These are phyloP conservation scores for Protobothrops flavoviridis DNA, from an alignment of 2,113 vertebrate genomes.

Conservation along the genomic window DNA sequence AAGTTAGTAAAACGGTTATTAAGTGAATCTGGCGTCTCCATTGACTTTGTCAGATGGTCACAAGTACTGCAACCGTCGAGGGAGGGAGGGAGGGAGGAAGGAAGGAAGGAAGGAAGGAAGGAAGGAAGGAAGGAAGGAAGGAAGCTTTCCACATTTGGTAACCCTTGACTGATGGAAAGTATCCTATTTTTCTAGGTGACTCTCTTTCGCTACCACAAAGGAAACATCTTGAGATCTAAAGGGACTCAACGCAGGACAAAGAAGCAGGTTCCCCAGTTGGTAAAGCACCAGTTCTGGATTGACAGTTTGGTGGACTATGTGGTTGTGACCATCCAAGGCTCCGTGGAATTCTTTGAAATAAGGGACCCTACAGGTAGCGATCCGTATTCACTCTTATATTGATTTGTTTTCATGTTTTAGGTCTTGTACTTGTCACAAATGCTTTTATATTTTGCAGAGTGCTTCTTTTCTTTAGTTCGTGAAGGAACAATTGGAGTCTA, in stretches of 20 bases:
- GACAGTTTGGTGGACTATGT: constrained; percentile 72
- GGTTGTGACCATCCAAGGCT: constrained; percentile 73
- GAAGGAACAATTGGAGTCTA: background rate
- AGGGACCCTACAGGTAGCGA: constrained; percentile 73
- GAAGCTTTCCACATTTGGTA: too few relatives aligned
- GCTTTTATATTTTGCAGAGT: background rate
- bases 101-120: too few relatives aligned
- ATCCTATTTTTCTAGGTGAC: constrained; percentile 71
- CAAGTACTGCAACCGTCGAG: too few relatives aligned
- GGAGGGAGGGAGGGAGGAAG: too few relatives aligned
- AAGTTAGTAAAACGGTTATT: too few relatives aligned
- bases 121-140: too few relatives aligned
- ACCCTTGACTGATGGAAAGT: background rate
- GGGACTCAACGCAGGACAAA: constrained; percentile 29
- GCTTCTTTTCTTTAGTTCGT: background rate
- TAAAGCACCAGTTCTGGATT: constrained; percentile 70
- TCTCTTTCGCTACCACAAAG: constrained; percentile 70
- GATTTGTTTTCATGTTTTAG: background rate
- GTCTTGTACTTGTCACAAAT: background rate
- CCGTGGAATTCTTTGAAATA: constrained; percentile 68
- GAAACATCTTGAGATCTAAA: background rate
- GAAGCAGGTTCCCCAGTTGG: background rate
- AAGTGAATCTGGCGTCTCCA: background rate
- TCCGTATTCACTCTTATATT: background rate
- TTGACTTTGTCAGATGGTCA: background rate